Evolutionary conservation across 2,113 vertebrate genomes (phyloP).

Genomic region (Tyto alba): DNA sequence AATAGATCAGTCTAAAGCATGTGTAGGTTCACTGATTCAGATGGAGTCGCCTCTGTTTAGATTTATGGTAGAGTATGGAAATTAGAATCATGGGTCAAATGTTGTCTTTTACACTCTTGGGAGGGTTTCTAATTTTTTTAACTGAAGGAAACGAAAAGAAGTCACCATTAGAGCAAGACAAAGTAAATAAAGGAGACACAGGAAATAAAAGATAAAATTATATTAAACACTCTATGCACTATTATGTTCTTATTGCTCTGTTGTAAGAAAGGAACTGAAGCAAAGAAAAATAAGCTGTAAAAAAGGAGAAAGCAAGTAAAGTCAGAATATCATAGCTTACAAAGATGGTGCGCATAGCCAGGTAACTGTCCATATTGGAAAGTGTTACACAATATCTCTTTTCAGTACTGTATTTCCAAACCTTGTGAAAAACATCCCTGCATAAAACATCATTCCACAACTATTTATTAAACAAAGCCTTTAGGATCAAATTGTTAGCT

Average conservation of each 20-base stretch:
- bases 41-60: neutral
- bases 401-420: neutral
- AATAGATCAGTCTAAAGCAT: neutral
- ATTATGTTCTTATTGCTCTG: neutral
- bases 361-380: neutral
- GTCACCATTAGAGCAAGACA: neutral
- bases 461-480: neutral
- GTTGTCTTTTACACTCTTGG: neutral
- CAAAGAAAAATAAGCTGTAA: neutral
- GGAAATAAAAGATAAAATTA: neutral
- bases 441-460: neutral
- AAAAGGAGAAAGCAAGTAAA: neutral
- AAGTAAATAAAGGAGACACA: neutral
- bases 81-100: neutral
- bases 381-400: neutral
- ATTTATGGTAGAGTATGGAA: neutral
- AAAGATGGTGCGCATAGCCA: neutral
- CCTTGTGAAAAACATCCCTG: neutral
- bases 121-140: neutral
- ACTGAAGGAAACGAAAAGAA: neutral
- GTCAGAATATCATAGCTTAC: neutral
- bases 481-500: neutral
- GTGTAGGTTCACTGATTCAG: neutral
- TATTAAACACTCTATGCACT: neutral
- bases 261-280: neutral